Evolutionary conservation across 2,113 vertebrate genomes (phyloP), one percentile per base, ranked within the genome.

Genomic region (Reinhardtius hippoglossoides): DNA sequence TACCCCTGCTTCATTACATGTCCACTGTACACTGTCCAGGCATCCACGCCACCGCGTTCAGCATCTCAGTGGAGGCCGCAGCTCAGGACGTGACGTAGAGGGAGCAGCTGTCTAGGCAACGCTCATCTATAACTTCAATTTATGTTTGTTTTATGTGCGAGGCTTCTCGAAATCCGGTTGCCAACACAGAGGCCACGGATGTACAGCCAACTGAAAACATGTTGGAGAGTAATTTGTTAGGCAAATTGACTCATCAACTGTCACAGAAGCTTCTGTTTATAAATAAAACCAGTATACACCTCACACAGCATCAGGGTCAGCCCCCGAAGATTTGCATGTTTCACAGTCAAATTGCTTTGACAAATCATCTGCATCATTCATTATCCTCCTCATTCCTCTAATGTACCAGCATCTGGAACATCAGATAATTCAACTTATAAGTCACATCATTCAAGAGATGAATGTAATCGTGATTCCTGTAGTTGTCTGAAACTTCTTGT

Each of bases 161-260:
- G 60, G 55, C 66, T 61, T 54, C 62, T 57, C 10, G 20, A 73
- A 16, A 52, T 42, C 40, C 59, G 58, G 79, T 75, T 65, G 9
- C 26, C 68, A 69, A 74, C 76, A 78, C 78, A 79, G 69, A 73
- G 46, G 37, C 58, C 31, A 48, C 48, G 16, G 1, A n/a, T 60
- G 72, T 54, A 74, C 60, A 61, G 48, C 74, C 60, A 65, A 74
- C 69, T 76, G 76, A 78, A 85, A 80, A 88, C 31, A 81, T 88
- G 85, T 81, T 42, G 58, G 46, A 9, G 60, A 74, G 59, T 44
- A 61, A 92, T 92, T 93, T 92, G 90, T 92, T 90, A 92, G 71
- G 74, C 91, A 91, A 93, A 92, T 90, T 12, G 13, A 37, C 78
- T 69, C 31, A 76, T 90, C 90, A 92, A 91, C 91, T 76, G 91